phyloP scores from a whole-genome alignment of 2,797 vertebrate species.

The Macroramphosus scolopax region DNA sequence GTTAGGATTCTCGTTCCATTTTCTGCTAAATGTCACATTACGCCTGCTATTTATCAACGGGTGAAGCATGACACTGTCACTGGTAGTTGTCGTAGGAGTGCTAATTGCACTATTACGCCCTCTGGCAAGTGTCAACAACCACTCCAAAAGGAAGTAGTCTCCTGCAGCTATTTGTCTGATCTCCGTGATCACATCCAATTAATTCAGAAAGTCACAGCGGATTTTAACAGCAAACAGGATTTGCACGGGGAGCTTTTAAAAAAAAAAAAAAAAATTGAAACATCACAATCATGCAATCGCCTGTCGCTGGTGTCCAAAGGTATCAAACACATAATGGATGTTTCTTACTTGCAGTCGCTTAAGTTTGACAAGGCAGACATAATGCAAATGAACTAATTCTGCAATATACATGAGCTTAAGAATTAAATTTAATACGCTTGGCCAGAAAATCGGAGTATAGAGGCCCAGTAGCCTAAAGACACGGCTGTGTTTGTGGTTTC shows the following conservation, averaged over 20 bases:
- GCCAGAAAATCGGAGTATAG: conserved; percentile 4
- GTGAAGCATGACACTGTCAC: conserved; percentile 50
- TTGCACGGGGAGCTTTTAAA: conserved; percentile 11
- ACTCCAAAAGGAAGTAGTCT: conserved; percentile 31
- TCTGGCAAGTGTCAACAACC: conserved; percentile 61
- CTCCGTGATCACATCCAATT: conserved; percentile 31
- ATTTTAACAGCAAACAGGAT: conserved; percentile 20
- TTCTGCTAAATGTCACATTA: conserved; percentile 48
- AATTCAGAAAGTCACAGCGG: conserved; percentile 28
- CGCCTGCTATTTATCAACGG: conserved; percentile 24
- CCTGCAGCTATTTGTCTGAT: conserved; percentile 54
- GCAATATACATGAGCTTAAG: neutral
- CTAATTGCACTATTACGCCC: conserved; percentile 54
- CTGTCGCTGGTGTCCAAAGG: too few species aligned
- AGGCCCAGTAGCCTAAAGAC: conserved; percentile 6
- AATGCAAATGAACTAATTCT: too few species aligned
- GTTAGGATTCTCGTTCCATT: conserved; percentile 28
- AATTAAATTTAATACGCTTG: conserved; percentile 12
- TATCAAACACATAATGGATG: too few species aligned
- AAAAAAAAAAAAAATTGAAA: too few species aligned
- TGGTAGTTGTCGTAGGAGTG: conserved; percentile 37
- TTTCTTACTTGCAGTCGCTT: neutral
- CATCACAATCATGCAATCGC: too few species aligned
- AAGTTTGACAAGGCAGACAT: neutral
- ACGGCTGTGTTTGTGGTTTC: conserved; percentile 12